Conservation (phyloP, 2,888 invertebrate species). For the Acleris emargana region DNA sequence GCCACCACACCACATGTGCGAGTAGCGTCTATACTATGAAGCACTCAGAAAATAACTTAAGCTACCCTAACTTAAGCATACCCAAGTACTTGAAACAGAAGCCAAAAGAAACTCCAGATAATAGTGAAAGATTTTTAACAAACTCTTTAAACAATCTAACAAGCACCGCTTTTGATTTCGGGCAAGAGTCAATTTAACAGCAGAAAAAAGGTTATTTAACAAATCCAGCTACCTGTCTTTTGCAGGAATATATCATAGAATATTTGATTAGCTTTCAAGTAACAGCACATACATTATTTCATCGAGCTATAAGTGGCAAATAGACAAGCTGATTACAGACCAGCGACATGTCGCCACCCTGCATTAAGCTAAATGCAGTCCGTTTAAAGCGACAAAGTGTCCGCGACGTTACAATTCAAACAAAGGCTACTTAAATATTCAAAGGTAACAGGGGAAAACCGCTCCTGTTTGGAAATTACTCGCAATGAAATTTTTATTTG, state of each 20-base stretch:
- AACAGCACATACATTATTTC: background rate
- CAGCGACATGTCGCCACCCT: conserved; percentile 32
- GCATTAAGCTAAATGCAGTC: conserved; percentile 37
- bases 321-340: conserved; percentile 51
- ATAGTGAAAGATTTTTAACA: too few species aligned
- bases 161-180: too few species aligned
- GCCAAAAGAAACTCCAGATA: conserved; percentile 1
- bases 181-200: too few species aligned
- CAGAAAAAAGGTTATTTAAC: too few species aligned
- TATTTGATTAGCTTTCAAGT: too few species aligned
- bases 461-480: background rate
- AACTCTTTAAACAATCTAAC: too few species aligned
- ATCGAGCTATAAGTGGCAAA: conserved; percentile 43
- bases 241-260: too few species aligned
- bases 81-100: conserved; percentile 23
- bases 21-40: background rate
- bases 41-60: conserved; percentile 3
- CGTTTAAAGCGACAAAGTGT: conserved; percentile 47
- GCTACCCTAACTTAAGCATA: background rate
- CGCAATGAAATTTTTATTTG: background rate
- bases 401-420: conserved; percentile 36
- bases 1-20: conserved; percentile 7
- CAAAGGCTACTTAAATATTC: conserved; percentile 47
- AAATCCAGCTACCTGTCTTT: too few species aligned
- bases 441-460: conserved; percentile 40